Conservation (phyloP, 2,888 invertebrate genomes). For the Cheilosia grossa region DNA sequence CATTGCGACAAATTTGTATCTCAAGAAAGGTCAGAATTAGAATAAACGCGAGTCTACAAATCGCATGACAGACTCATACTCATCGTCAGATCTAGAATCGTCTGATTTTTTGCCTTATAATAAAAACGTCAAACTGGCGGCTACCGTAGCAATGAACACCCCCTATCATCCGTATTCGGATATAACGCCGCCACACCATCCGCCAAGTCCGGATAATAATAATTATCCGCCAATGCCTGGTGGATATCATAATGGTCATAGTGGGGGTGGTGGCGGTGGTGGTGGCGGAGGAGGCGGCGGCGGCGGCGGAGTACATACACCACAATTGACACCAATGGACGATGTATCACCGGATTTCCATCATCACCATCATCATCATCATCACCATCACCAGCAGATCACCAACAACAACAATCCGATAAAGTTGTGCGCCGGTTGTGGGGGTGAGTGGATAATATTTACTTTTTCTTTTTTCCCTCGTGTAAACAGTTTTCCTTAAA, state of each 20-base stretch:
- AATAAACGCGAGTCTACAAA: constrained; percentile 74
- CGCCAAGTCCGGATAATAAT: constrained; percentile 89
- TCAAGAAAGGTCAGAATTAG: constrained; percentile 58
- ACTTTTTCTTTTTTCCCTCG: constrained; percentile 7
- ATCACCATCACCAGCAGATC: constrained; percentile 80
- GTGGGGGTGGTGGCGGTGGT: constrained; percentile 82
- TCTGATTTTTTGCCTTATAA: constrained; percentile 77
- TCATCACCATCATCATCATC: constrained; percentile 78
- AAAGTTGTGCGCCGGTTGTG: constrained; percentile 95
- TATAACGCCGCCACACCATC: constrained; percentile 89
- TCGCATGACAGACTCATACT: constrained; percentile 75
- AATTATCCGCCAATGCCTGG: constrained; percentile 85
- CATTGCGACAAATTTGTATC: constrained; percentile 48
- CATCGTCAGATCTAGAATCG: constrained; percentile 75
- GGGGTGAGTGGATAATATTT: constrained; percentile 84
- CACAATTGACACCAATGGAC: constrained; percentile 81
- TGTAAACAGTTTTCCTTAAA: neutral
- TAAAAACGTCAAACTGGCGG: constrained; percentile 91
- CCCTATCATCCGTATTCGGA: constrained; percentile 94
- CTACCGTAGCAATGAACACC: constrained; percentile 95
- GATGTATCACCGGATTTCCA: constrained; percentile 81
- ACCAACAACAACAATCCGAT: constrained; percentile 83
- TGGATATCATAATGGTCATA: constrained; percentile 83
- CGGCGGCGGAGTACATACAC: constrained; percentile 78
- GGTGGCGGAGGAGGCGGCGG: constrained; percentile 77